These are phyloP conservation scores for Denticeps clupeoides DNA, from an alignment of 2,797 vertebrate genomes.

Conservation along the genomic window DNA sequence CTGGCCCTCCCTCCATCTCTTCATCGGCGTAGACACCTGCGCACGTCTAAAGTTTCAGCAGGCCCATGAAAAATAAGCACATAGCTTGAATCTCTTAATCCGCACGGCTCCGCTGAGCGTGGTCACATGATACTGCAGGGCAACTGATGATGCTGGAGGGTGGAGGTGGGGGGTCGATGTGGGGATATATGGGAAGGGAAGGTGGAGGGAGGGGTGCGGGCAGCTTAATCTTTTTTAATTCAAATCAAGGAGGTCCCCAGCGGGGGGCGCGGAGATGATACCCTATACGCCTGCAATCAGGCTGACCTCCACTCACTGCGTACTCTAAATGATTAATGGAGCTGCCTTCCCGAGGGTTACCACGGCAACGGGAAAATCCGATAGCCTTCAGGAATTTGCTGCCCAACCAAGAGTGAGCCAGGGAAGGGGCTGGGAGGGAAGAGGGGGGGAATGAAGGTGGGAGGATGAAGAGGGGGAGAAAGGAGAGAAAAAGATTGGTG, in stretches of 20 bases:
- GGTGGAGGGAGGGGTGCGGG: too few relatives aligned
- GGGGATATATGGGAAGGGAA: too few relatives aligned
- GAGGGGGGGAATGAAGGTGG: slow-evolving; percentile 4
- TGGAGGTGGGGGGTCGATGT: slow-evolving; percentile 48
- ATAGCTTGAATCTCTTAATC: slow-evolving; percentile 98
- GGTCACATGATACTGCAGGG: slow-evolving; percentile 86
- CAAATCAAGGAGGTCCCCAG: slow-evolving; percentile 88
- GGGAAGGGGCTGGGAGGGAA: slow-evolving; percentile 12
- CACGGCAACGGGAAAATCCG: slow-evolving; percentile 93
- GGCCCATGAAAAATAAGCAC: slow-evolving; percentile 96
- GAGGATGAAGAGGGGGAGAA: slow-evolving; percentile 9
- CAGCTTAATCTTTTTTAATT: slow-evolving; percentile 87
- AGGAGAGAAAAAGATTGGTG: slow-evolving; percentile 12
- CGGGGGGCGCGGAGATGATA: slow-evolving; percentile 85
- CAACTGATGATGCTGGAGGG: slow-evolving; percentile 78
- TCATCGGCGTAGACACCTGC: slow-evolving; percentile 88
- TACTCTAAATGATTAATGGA: slow-evolving; percentile 99
- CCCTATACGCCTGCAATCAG: slow-evolving; percentile 99
- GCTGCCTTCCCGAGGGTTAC: slow-evolving; percentile 96
- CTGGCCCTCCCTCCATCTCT: slow-evolving; percentile 23
- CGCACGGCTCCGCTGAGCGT: slow-evolving; percentile 89
- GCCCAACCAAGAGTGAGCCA: slow-evolving; percentile 59
- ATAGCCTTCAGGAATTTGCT: slow-evolving; percentile 93
- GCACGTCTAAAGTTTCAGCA: slow-evolving; percentile 86
- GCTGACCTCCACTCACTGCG: slow-evolving; percentile 96